phyloP scores from a whole-genome alignment of 2,113 vertebrate genomes.

The Pseudois nayaur region DNA sequence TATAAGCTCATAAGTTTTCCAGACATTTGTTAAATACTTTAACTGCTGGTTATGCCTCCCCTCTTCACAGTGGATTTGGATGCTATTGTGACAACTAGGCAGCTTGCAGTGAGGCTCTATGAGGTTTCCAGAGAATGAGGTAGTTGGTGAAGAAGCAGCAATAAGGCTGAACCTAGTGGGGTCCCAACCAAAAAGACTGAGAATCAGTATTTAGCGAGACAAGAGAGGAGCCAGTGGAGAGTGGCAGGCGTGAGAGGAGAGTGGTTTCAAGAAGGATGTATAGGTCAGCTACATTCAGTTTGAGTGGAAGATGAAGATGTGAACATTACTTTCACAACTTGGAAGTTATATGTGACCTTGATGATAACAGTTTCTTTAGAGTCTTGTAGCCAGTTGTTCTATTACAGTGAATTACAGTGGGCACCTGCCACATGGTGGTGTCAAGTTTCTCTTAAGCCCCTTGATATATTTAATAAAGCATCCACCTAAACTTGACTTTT shows the following conservation, averaged over 20 bases:
- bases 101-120: background rate
- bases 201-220: background rate
- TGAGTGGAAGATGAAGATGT: background rate
- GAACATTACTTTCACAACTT: background rate
- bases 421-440: background rate
- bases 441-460: background rate
- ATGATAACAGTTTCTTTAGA: background rate
- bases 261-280: background rate
- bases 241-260: too few species aligned
- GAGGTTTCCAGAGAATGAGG: background rate
- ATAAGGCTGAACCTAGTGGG: fast-evolving
- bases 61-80: background rate
- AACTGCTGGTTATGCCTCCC: background rate
- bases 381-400: background rate
- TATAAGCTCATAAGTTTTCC: background rate
- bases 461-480: background rate
- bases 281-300: background rate
- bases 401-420: background rate
- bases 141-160: too few species aligned
- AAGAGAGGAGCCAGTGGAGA: background rate
- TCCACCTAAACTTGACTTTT: background rate
- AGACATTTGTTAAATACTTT: background rate
- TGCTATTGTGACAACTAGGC: background rate
- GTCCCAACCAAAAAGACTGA: background rate
- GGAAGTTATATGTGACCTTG: background rate